Evolutionary conservation across 1,140 invertebrate species (phyloP).

Genomic region (Ctenoplectra terminalis): DNA sequence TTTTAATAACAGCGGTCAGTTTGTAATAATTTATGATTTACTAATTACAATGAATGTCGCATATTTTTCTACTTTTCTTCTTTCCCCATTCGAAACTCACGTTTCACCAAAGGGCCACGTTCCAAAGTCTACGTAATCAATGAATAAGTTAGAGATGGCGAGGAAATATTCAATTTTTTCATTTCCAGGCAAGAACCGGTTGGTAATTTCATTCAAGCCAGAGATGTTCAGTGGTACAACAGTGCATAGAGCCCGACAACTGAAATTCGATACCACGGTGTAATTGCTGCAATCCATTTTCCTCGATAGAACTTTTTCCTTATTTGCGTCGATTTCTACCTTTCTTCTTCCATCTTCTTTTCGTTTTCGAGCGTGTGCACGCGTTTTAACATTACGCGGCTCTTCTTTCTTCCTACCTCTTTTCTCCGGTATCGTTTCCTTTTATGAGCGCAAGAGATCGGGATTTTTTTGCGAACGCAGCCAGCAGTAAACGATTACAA

Average conservation of each 20-base stretch:
- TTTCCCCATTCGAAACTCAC: not conserved
- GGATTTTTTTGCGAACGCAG: not conserved
- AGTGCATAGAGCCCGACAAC: not conserved
- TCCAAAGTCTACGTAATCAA: not conserved
- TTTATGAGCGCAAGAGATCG: not conserved
- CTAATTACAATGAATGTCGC: too few species aligned
- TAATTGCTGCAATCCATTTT: conserved; percentile 32
- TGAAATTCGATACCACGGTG: conserved; percentile 14
- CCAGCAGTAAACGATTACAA: conserved; percentile 20
- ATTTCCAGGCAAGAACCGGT: not conserved
- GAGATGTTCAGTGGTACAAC: not conserved
- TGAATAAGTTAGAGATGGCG: not conserved
- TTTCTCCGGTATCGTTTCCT: not conserved
- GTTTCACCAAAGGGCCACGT: not conserved
- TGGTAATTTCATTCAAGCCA: conserved; percentile 5
- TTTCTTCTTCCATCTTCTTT: not conserved
- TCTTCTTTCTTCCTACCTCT: too few species aligned
- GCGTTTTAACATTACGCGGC: not conserved
- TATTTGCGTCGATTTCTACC: not conserved
- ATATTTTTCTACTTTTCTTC: not conserved
- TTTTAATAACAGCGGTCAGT: too few species aligned
- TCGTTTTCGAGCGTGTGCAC: not conserved
- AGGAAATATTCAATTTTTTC: conserved; percentile 11
- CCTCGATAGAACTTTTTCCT: conserved; percentile 15
- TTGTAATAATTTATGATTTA: too few species aligned